Percentiles rank a stretch among this genome's conserved stretches.
Evolutionary conservation across 2,113 vertebrate genomes (phyloP).

Genomic region (Channa maculata): DNA sequence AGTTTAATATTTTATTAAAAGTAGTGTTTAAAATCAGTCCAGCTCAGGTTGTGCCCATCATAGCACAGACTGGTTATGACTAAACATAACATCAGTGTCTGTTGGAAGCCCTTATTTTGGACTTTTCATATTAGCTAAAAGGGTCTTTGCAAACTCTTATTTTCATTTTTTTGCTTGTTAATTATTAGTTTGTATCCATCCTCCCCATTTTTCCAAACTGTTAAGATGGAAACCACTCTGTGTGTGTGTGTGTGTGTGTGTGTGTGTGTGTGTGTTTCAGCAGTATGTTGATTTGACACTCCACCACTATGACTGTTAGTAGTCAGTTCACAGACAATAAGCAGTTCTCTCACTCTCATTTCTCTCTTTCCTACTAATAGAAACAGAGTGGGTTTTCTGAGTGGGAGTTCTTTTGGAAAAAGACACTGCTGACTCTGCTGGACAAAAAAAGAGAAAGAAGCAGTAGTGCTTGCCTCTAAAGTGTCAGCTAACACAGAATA

Average conservation of each 20-base stretch:
- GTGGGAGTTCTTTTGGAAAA: slow-evolving; percentile 70
- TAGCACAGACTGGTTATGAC: slow-evolving; percentile 10
- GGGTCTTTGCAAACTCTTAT: too few species aligned
- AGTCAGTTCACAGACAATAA: slow-evolving; percentile 55
- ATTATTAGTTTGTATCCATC: too few species aligned
- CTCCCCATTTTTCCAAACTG: slow-evolving; percentile 3
- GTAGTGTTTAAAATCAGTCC: slow-evolving; percentile 1
- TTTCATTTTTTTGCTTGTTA: too few species aligned
- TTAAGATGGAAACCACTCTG: slow-evolving; percentile 1
- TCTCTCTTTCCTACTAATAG: slow-evolving; percentile 59
- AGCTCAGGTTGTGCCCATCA: slow-evolving; percentile 16
- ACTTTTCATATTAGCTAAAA: too few species aligned
- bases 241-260: background rate
- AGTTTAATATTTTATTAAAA: slow-evolving; percentile 6
- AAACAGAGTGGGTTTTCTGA: slow-evolving; percentile 71
- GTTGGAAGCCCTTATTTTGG: too few species aligned
- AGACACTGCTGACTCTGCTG: slow-evolving; percentile 65
- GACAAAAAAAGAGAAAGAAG: slow-evolving; percentile 29
- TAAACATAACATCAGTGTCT: too few species aligned
- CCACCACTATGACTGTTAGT: slow-evolving; percentile 42
- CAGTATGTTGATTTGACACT: slow-evolving; percentile 48
- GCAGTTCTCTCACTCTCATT: slow-evolving; percentile 43
- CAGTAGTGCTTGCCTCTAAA: slow-evolving; percentile 4
- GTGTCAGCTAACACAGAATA: background rate
- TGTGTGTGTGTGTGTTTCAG: slow-evolving; percentile 3